Evolutionary conservation across 1,140 invertebrate genomes (phyloP), one percentile per base, ranked within the genome.

Genomic region (Drosophila rufa): DNA sequence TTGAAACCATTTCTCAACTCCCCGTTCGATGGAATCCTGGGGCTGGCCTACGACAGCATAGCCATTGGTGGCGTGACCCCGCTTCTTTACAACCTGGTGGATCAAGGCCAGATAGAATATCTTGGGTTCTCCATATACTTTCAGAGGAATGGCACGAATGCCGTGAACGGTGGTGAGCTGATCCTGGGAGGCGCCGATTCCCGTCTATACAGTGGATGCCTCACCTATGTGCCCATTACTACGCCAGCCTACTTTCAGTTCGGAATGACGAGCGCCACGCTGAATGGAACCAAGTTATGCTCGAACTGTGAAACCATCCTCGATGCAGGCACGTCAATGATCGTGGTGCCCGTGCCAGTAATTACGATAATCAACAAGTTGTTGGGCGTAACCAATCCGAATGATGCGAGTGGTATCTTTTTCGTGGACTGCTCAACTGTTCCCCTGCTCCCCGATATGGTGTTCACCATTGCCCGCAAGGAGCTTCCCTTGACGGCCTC

Each of bases 241-340:
- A 95, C 94, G 50, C 94, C 97, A 94, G 97, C 96, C 42, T 99
- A 99, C 93, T 99, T 99, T 98, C 98, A 99, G 94, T 99, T 99
- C 93, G 95, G 94, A 82, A 97, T 99, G 96, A 97, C 36, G 0
- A 80, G 62, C n/a, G 99, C 89, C 94, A 93, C 17, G 79, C 97
- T 47, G 62, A 80, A 60, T 61, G 93, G 92, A 25, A 93, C 93
- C 0, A 86, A 93, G 4, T 95, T 96, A 93, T 80, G 93, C 92
- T 30, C 9, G 0, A 96, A 96, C 7, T 99, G 98, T 91, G 93
- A 97, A 93, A 98, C 98, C 42, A 99, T 99, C 93, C 98, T 98
- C 51, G 99, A 99, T 93, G 99, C 99, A 71, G 99, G 99, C 74
- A 99, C 99, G 64, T 99, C 98, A 45, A 94, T 99, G 15, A 97